phyloP scores from a whole-genome alignment of 2,888 invertebrate genomes.

The Colletes collaris region DNA sequence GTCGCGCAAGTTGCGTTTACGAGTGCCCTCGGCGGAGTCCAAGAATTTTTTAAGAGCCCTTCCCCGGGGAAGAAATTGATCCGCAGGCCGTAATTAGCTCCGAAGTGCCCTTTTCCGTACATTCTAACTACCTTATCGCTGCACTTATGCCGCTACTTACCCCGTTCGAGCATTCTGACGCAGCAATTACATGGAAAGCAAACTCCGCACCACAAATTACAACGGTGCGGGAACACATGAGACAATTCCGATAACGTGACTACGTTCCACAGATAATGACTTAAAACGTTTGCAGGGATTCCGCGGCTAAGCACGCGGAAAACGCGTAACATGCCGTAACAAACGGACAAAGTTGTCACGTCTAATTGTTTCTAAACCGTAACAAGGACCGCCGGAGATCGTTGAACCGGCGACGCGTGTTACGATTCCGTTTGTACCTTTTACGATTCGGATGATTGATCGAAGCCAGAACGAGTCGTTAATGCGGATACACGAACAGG shows the following conservation, averaged over 20 bases:
- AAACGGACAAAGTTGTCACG: not conserved
- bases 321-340: not conserved
- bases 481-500: no score
- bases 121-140: conserved; percentile 21
- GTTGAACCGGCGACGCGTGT: no score
- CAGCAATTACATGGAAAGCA: conserved; percentile 53
- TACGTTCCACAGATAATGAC: conserved; percentile 9
- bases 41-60: not conserved
- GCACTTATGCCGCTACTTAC: conserved; percentile 10
- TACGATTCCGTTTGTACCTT: no score
- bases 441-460: no score
- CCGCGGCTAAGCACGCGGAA: not conserved
- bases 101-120: not conserved
- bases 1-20: not conserved
- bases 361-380: not conserved
- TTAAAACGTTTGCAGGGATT: conserved; percentile 7
- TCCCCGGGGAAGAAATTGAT: conserved; percentile 4
- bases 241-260: conserved; percentile 20
- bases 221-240: conserved; percentile 28
- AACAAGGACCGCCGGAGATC: not conserved
- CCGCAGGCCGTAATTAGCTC: conserved; percentile 25
- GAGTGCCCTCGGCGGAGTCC: not conserved
- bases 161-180: conserved; percentile 44
- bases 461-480: no score
- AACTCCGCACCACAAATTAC: conserved; percentile 59